Evolutionary conservation across 2,888 invertebrate species (phyloP).

Genomic region (Lymantria dispar): DNA sequence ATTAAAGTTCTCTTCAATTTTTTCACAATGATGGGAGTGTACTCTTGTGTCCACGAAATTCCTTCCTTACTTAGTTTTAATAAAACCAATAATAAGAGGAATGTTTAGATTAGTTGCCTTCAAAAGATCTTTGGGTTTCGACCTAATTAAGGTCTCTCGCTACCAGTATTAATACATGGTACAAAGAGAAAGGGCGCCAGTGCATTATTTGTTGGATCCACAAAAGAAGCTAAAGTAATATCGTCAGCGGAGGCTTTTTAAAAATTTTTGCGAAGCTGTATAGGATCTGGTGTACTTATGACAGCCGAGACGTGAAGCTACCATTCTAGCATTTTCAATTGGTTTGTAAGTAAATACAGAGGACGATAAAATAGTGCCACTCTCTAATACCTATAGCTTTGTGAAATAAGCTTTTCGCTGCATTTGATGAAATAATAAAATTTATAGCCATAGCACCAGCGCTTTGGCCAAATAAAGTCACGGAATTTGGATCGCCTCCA

Average conservation of each 20-base stretch:
- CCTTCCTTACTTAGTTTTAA: neutral
- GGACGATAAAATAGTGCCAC: neutral
- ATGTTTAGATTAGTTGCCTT: neutral
- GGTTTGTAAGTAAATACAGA: neutral
- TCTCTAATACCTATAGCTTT: neutral
- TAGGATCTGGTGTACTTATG: neutral
- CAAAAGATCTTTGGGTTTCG: neutral
- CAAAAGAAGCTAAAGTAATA: neutral
- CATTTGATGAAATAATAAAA: neutral
- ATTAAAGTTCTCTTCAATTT: conserved; percentile 21
- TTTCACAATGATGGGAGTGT: conserved; percentile 13
- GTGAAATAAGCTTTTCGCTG: neutral
- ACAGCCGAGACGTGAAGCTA: neutral
- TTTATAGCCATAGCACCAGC: neutral
- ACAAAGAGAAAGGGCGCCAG: neutral
- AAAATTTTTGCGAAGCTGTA: neutral
- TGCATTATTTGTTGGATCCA: neutral
- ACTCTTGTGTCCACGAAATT: neutral
- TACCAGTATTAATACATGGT: neutral
- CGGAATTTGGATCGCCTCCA: conserved; percentile 38
- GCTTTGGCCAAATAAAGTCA: neutral
- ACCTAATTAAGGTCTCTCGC: neutral
- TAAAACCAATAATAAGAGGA: neutral
- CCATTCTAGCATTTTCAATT: neutral
- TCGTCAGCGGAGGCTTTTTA: neutral